A percentile compares a stretch with the other conserved stretches of the same genome.
phyloP scores from a whole-genome alignment of 1,140 invertebrate species.

The Diorhabda carinulata region DNA sequence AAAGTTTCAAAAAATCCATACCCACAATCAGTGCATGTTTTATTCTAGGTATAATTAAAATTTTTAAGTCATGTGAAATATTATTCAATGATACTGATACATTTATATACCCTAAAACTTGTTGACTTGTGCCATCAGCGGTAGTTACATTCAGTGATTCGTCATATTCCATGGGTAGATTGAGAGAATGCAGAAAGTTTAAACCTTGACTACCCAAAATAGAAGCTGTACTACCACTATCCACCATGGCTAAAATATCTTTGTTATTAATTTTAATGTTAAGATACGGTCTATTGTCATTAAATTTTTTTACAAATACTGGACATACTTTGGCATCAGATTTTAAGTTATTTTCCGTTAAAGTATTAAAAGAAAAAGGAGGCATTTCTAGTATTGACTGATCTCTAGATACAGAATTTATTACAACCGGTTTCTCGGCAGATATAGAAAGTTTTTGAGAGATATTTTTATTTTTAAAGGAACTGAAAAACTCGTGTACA shows the following conservation, averaged over 20 bases:
- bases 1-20: conserved; percentile 10
- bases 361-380: background rate
- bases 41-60: conserved; percentile 12
- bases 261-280: conserved; percentile 6
- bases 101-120: conserved; percentile 4
- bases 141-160: conserved; percentile 2
- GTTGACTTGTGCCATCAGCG: conserved; percentile 13
- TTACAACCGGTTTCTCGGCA: background rate
- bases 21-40: conserved; percentile 13
- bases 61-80: conserved; percentile 6
- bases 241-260: background rate
- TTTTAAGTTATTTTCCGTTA: background rate
- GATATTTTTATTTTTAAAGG: background rate
- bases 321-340: background rate
- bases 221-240: background rate
- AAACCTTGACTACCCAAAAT: conserved; percentile 7
- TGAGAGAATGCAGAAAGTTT: background rate
- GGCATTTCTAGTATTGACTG: background rate
- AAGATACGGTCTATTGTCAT: conserved; percentile 8
- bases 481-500: background rate
- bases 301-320: conserved; percentile 10
- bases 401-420: background rate
- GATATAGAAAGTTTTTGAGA: background rate
- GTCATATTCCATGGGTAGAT: conserved; percentile 7
- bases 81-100: conserved; percentile 4